Conservation (phyloP, 1,140 invertebrate genomes). For the Leptoteleia sp. region DNA sequence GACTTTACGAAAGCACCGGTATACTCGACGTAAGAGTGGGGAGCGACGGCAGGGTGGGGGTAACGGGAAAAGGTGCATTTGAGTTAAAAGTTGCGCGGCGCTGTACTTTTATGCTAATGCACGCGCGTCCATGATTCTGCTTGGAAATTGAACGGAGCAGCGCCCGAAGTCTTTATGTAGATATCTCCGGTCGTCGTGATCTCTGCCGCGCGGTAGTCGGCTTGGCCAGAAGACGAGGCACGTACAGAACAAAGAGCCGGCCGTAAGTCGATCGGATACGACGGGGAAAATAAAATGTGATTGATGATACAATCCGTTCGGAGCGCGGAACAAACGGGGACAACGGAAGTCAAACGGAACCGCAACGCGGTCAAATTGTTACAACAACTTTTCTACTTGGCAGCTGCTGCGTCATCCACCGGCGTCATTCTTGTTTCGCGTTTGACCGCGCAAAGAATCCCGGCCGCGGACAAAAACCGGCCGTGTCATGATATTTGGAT, state of each 20-base stretch:
- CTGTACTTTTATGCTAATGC: slow-evolving; percentile 51
- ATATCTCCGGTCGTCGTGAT: neutral
- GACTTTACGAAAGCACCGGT: too few relatives aligned
- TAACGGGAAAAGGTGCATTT: slow-evolving; percentile 21
- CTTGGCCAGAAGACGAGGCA: slow-evolving; percentile 12
- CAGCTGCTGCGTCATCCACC: slow-evolving; percentile 55
- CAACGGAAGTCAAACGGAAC: slow-evolving; percentile 44
- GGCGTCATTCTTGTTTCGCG: slow-evolving; percentile 1
- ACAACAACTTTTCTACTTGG: slow-evolving; percentile 39
- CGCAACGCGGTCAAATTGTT: slow-evolving; percentile 46
- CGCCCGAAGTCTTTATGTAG: slow-evolving; percentile 9
- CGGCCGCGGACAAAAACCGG: slow-evolving; percentile 9
- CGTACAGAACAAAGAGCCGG: slow-evolving; percentile 33
- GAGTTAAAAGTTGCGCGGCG: slow-evolving; percentile 17
- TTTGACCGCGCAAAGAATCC: slow-evolving; percentile 19
- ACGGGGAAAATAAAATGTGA: slow-evolving; percentile 59
- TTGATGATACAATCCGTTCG: slow-evolving; percentile 56
- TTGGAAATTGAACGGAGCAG: slow-evolving; percentile 40
- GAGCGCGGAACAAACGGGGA: slow-evolving; percentile 18
- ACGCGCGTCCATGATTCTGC: slow-evolving; percentile 17
- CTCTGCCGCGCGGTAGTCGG: slow-evolving; percentile 1
- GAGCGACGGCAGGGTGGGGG: too few relatives aligned
- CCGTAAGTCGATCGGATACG: slow-evolving; percentile 39
- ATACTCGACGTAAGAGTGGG: too few relatives aligned
- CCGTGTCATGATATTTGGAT: slow-evolving; percentile 34